These are phyloP conservation scores for Drosophila lowei DNA, from an alignment of 1,140 invertebrate species.

Conservation along the genomic window DNA sequence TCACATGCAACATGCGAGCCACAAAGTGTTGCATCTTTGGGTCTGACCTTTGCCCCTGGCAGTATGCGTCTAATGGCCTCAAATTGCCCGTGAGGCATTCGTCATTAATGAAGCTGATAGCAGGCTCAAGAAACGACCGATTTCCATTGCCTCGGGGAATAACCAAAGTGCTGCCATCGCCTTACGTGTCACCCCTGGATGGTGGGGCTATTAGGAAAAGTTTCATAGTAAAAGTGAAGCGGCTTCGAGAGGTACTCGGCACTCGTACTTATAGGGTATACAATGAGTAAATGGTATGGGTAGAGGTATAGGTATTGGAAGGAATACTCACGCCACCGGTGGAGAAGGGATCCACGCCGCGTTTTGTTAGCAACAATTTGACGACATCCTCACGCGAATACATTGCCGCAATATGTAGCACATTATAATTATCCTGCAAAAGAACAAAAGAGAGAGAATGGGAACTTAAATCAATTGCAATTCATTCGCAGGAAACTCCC, in stretches of 20 bases:
- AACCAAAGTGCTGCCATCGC: not conserved
- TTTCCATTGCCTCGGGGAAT: conserved; percentile 11
- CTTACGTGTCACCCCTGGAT: conserved; percentile 25
- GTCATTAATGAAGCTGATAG: conserved; percentile 17
- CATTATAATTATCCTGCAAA: conserved; percentile 96
- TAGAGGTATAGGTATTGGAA: conserved; percentile 15
- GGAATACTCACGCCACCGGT: conserved; percentile 93
- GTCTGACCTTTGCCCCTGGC: conserved; percentile 62
- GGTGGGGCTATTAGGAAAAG: conserved; percentile 15
- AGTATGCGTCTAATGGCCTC: conserved; percentile 49
- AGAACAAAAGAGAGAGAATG: conserved; percentile 22
- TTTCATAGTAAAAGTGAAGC: conserved; percentile 16
- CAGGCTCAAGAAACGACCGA: not conserved
- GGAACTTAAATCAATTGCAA: conserved; percentile 67
- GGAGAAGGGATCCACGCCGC: conserved; percentile 94
- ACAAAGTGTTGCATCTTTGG: conserved; percentile 42
- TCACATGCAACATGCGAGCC: conserved; percentile 57
- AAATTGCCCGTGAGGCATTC: conserved; percentile 23
- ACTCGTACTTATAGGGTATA: not conserved
- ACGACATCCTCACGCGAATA: conserved; percentile 97
- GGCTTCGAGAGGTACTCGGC: too few species aligned
- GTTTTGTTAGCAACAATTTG: conserved; percentile 93
- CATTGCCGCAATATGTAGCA: conserved; percentile 95
- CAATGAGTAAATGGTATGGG: not conserved
- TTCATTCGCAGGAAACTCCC: conserved; percentile 53